Evolutionary conservation across 2,797 vertebrate genomes (phyloP), one percentile per base, ranked within the genome.

Genomic region (Gallinago solitaria): DNA sequence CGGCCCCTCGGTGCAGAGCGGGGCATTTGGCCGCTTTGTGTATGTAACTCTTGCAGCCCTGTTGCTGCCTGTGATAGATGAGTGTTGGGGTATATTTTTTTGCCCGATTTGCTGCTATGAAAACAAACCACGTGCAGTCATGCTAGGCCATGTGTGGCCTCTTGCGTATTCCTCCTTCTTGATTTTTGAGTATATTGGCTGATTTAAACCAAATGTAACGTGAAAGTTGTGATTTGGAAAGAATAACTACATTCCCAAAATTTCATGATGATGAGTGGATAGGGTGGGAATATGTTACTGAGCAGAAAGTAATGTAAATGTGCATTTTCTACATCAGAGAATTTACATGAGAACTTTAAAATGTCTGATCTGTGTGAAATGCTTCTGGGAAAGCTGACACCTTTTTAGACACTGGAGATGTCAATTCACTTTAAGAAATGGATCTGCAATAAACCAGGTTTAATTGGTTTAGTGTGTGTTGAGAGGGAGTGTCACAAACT

Each of bases 271-370:
- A 14, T 39, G 39, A 39, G 39, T 39, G 53, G n/a, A n/a, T 88
- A 50, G 53, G 57, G 51, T 70, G 18, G 51, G 48, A 85, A 41
- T 84, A 24, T 37, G 28, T 60, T 87, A 67, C 56, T 35, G 60
- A 87, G 39, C 67, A 47, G 68, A 78, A 82, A 74, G 33, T 69
- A 63, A 70, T 74, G 54, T 30, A 80, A 87, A 90, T 60, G 37
- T 68, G 64, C 18, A 2, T 90, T 89, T 94, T 85, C 33, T 87
- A 17, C 32, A 25, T 79, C 71, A 63, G 25, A 43, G 67, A 70
- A 94, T 86, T 85, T 93, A 35, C 18, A 9, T 67, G 73, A 85
- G 60, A 83, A 64, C 74, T 93, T 96, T 79, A 90, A 92, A 93
- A 50, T 70, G 45, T 51, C 35, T 89, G 47, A 53, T 87, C 43